Evolutionary conservation across 2,797 vertebrate genomes (phyloP), one percentile per base, ranked within the genome.

Genomic region (Typhlichthys subterraneus): DNA sequence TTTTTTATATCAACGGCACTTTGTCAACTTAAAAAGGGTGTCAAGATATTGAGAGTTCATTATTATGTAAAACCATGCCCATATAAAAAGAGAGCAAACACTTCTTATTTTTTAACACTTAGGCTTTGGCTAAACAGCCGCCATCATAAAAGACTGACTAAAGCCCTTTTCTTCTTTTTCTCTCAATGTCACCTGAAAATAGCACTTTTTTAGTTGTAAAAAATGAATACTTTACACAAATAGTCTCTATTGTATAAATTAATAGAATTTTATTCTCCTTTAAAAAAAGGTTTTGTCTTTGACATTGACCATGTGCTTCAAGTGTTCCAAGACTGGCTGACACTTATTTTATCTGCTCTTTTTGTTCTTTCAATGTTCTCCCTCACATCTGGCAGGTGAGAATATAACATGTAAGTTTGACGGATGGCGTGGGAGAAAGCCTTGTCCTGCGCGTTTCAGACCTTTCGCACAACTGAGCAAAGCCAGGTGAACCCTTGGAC

Each of bases 41-140:
- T 83, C 69, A 84, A 87, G 83, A 72, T 88, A 85, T 88, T 80
- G 85, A 87, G 80, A 88, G 89, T 89, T 86, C 82, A 88, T 81
- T 88, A 92, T 88, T 89, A 85, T 89, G 84, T 87, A 88, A 82
- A 85, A 83, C 79, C 86, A 88, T 83, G 84, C 90, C 84, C 81
- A 90, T 84, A 87, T 86, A 75, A 86, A 87, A 82, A 79, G 86
- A 38, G 82, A 90, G 89, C 90, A 88, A 89, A 92, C 83, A 90
- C 82, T 85, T 83, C 79, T 77, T 69, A 77, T 87, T 84, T 79
- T 74, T 86, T 88, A 85, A 88, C 83, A 86, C 71, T 57, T 69
- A 88, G 87, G 84, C 84, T 81, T 80, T 84, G 84, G 80, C 61
- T 61, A 83, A 78, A 78, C 66, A 23, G 51, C 82, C 75, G 72